Percentiles rank a stretch among this genome's conserved stretches.
Evolutionary conservation across 2,113 vertebrate species (phyloP).

Genomic region (Notarius quadriscutis): DNA sequence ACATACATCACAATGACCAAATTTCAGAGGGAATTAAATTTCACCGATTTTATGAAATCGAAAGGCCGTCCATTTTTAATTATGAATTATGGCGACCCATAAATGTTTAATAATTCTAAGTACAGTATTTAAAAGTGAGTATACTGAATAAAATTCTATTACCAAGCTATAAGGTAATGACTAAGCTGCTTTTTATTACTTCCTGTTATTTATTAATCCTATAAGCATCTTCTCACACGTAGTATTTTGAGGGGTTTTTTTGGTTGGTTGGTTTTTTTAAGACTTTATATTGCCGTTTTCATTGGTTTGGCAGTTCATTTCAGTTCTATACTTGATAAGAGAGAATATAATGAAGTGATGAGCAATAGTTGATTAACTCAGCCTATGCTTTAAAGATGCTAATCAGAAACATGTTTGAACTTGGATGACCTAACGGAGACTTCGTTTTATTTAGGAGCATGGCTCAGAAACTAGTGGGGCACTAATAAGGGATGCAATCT

Average conservation of each 20-base stretch:
- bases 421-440: background rate
- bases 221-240: background rate
- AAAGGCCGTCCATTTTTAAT: background rate
- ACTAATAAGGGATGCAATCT: background rate
- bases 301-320: background rate
- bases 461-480: background rate
- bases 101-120: background rate
- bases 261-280: background rate
- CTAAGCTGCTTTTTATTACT: background rate
- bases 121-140: background rate
- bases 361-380: background rate
- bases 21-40: too few relatives aligned
- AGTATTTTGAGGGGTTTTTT: background rate
- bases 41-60: too few relatives aligned
- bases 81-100: background rate
- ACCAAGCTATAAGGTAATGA: background rate
- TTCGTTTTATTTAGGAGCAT: background rate
- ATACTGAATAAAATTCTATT: background rate
- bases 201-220: constrained; percentile 15
- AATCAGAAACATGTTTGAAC: background rate
- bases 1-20: too few relatives aligned
- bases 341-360: background rate
- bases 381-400: background rate
- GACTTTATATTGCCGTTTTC: background rate
- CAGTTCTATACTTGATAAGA: background rate